Conservation (phyloP, 2,797 vertebrate genomes). For the Cuniculus paca region DNA sequence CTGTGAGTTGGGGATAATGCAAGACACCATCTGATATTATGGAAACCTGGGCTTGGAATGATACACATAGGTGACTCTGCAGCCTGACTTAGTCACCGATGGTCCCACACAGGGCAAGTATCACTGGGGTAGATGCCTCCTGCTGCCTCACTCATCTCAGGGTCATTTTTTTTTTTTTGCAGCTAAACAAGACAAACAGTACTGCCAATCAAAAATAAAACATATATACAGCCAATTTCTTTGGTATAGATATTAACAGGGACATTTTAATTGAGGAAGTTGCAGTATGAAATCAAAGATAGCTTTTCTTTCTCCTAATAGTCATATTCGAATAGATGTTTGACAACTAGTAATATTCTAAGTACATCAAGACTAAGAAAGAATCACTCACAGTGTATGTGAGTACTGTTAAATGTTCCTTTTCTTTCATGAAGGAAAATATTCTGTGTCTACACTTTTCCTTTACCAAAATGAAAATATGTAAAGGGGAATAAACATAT, state of each 20-base stretch:
- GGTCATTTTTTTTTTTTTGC: not conserved
- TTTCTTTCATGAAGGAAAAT: slow-evolving; percentile 30
- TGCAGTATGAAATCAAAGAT: not conserved
- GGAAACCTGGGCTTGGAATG: not conserved
- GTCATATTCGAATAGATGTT: not conserved
- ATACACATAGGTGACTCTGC: not conserved
- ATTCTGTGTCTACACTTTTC: not conserved
- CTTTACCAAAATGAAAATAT: not conserved
- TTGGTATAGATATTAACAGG: not conserved
- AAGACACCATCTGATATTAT: not conserved
- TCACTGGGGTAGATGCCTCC: not conserved
- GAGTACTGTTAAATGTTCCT: not conserved
- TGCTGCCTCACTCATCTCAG: not conserved
- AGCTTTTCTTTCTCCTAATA: not conserved
- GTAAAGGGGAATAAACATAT: slow-evolving; percentile 6
- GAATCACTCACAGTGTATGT: not conserved
- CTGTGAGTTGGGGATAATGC: not conserved
- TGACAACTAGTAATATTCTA: not conserved
- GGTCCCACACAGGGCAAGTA: not conserved
- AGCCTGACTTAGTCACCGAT: not conserved
- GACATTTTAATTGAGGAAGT: not conserved
- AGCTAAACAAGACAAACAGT: not conserved
- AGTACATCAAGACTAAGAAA: slow-evolving; percentile 3
- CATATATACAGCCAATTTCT: not conserved
- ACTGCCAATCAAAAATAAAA: not conserved